Conservation (phyloP, 2,888 invertebrate genomes). For the Diarsia brunnea region DNA sequence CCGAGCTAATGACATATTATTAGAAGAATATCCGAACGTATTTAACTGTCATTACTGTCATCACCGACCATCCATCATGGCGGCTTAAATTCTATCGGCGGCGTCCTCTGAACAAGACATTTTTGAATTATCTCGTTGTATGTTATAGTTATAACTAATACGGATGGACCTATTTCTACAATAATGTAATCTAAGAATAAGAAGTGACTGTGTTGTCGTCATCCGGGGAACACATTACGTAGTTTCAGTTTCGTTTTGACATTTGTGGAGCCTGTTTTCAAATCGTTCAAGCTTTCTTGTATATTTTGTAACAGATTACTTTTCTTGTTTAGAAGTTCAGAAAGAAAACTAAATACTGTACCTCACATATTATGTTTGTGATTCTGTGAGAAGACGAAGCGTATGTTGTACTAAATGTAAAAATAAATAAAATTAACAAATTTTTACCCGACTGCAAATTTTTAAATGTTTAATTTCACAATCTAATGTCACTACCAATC, state of each 20-base stretch:
- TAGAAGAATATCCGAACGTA: constrained; percentile 64
- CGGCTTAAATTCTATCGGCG: constrained; percentile 65
- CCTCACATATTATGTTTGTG: no score
- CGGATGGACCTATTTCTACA: constrained; percentile 53
- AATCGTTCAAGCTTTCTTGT: not conserved
- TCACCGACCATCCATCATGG: constrained; percentile 65
- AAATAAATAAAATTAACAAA: no score
- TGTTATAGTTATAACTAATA: constrained; percentile 45
- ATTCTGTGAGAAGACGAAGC: no score
- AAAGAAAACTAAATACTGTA: no score
- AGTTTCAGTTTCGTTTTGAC: constrained; percentile 1
- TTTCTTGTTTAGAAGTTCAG: no score
- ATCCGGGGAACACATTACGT: constrained; percentile 21
- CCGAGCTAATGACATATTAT: constrained; percentile 60
- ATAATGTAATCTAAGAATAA: constrained; percentile 47
- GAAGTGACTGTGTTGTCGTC: constrained; percentile 8
- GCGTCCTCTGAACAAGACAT: constrained; percentile 54
- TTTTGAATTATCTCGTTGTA: constrained; percentile 66
- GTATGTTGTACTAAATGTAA: no score
- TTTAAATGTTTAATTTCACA: not conserved
- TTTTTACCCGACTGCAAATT: no score
- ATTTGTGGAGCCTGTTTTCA: not conserved
- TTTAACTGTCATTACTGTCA: constrained; percentile 69
- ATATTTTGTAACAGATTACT: no score
- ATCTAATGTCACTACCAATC: no score